Percentiles rank a stretch among this genome's conserved stretches.
Evolutionary conservation across 2,888 invertebrate genomes (phyloP).

Genomic region (Nipponacmea schrenckii): DNA sequence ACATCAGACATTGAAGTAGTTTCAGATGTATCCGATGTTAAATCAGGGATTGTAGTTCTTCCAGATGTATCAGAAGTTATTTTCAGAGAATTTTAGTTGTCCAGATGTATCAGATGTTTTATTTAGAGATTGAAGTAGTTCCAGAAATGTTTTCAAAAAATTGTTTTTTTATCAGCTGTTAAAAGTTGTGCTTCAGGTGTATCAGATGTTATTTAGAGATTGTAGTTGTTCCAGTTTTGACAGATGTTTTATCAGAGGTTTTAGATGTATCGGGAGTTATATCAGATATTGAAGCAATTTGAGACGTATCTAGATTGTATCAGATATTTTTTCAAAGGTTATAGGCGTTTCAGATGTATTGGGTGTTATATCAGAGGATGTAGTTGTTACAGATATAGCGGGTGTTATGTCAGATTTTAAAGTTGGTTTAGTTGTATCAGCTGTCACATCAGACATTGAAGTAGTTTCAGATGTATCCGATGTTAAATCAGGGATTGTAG

Average conservation of each 20-base stretch:
- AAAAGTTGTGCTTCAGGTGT: not conserved
- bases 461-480: not conserved
- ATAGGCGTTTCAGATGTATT: not conserved
- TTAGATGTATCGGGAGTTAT: not conserved
- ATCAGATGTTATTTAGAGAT: no score
- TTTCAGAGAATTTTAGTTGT: no score
- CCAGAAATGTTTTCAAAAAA: not conserved
- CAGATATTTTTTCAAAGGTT: not conserved
- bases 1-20: no score
- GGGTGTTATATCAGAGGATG: not conserved
- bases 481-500: not conserved
- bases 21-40: no score
- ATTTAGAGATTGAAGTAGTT: no score
- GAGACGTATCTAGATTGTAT: not conserved
- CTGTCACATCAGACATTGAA: no score
- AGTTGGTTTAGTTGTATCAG: not conserved
- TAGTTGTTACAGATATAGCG: not conserved
- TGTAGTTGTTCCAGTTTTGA: no score
- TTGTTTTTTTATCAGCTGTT: not conserved
- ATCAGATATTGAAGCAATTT: not conserved
- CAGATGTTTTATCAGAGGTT: no score
- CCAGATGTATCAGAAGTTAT: no score
- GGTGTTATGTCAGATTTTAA: not conserved
- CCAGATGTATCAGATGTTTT: no score
- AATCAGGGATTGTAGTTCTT: no score